Evolutionary conservation across 2,888 invertebrate genomes (phyloP).

Genomic region (Apodemia mormo): DNA sequence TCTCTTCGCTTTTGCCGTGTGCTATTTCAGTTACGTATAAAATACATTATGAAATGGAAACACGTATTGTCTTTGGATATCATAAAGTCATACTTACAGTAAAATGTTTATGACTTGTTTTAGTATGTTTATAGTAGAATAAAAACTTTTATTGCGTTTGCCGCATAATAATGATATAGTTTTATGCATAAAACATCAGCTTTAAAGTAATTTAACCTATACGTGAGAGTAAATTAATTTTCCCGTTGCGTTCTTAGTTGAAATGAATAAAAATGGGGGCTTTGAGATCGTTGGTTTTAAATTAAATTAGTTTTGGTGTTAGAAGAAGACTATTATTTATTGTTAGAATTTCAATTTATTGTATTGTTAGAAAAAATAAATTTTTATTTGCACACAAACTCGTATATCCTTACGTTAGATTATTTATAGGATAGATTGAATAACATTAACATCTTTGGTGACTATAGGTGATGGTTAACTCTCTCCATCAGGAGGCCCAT

Average conservation of each 20-base stretch:
- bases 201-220: conserved; percentile 10
- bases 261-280: not conserved
- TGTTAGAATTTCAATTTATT: no score
- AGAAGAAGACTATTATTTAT: no score
- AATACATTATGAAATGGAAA: conserved; percentile 18
- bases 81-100: conserved; percentile 16
- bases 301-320: no score
- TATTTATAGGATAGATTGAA: no score
- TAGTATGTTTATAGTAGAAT: conserved; percentile 19
- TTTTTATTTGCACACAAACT: no score
- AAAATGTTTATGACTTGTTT: conserved; percentile 19
- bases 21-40: conserved; percentile 6
- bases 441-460: no score
- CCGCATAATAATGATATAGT: conserved; percentile 19
- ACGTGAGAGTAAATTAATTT: conserved; percentile 1
- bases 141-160: conserved; percentile 20
- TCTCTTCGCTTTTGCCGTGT: not conserved
- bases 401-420: no score
- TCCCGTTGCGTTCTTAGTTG: not conserved
- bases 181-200: conserved; percentile 1
- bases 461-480: no score
- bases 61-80: conserved; percentile 19
- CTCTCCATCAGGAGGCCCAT: no score
- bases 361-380: no score
- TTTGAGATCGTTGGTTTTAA: not conserved